Evolutionary conservation across 2,797 vertebrate genomes (phyloP).

Genomic region (Cottoperca gobio): DNA sequence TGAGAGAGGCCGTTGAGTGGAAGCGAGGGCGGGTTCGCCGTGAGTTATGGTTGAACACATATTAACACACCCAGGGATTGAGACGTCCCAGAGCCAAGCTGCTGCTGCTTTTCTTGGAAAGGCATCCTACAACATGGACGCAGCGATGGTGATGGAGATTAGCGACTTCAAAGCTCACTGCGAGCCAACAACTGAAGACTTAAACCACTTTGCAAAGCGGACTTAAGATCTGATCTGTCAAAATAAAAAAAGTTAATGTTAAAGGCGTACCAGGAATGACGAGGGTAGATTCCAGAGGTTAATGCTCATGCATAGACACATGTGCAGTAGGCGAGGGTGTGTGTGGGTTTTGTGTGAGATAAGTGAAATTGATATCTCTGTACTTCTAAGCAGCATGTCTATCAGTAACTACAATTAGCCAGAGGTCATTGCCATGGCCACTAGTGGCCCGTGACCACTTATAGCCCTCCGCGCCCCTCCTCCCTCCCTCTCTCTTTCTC

Average conservation of each 20-base stretch:
- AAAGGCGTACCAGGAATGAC: slow-evolving; percentile 40
- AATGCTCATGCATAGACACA: slow-evolving; percentile 35
- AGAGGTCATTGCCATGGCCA: slow-evolving; percentile 75
- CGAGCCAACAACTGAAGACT: slow-evolving; percentile 42
- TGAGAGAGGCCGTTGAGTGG: slow-evolving; percentile 37
- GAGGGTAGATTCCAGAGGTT: slow-evolving; percentile 47
- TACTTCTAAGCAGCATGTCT: slow-evolving; percentile 68
- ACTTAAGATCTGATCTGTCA: slow-evolving; percentile 63
- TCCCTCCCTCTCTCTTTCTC: slow-evolving; percentile 16
- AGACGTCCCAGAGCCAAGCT: slow-evolving; percentile 43
- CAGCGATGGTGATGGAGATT: slow-evolving; percentile 73
- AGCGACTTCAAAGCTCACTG: slow-evolving; percentile 66
- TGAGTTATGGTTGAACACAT: slow-evolving; percentile 59
- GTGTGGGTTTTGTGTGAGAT: slow-evolving; percentile 45
- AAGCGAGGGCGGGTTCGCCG: slow-evolving; percentile 20
- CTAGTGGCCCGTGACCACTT: slow-evolving; percentile 66
- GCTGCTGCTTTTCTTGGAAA: slow-evolving; percentile 77
- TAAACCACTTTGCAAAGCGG: slow-evolving; percentile 60
- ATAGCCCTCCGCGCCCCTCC: slow-evolving; percentile 36
- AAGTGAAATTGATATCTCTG: slow-evolving; percentile 70
- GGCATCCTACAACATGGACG: slow-evolving; percentile 52
- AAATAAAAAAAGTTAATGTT: slow-evolving; percentile 56
- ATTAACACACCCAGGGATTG: slow-evolving; percentile 59
- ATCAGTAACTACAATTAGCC: slow-evolving; percentile 77
- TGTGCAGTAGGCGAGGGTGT: slow-evolving; percentile 12